Base-by-base conservation (phyloP, 2,888 invertebrate genomes). In the Camponotus fellah region DNA sequence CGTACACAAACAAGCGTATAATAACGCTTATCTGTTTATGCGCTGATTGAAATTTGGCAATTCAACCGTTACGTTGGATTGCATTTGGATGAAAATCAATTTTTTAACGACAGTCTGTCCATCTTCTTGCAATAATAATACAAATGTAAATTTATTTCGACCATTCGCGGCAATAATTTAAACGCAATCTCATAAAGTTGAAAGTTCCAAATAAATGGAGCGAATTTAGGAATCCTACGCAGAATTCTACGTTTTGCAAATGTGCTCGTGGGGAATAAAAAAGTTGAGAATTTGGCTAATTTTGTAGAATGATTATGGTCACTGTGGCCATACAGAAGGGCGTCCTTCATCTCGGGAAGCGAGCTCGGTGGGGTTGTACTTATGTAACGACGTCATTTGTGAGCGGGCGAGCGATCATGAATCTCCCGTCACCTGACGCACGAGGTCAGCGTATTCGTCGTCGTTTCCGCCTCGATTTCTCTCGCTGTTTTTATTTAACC, bases 331-430 rank as follows among this genome's bases (percentile, higher is more conserved):
- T 56, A 82, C 37, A 72, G 82, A 88, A 85, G 87, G 85, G 82
- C 85, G 88, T 68, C 85, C 88, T 89, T 89, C 85, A 86, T 83
- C 82, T 71, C 66, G 60, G 64, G 56, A 82, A 86, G 84, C 83
- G 72, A 83, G 77, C 80, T 87, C 62, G 74, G 81, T 53, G 66
- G 81, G 84, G 84, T 83, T 87, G 87, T 90, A 89, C 91, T 90
- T 90, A 87, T 85, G 86, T 91, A 91, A 91, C 88, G 90, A 91
- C 85, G 86, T 90, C 90, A 85, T 91, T 91, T 88, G 84, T 64
- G 86, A 90, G 83, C 83, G 84, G 85, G 86, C 85, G 75, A 62
- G 58, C 82, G 83, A 75, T 62, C 90, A 89, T 89, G 91, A 90
- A 90, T 91, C 90, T 90, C 86, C 75, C 46, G 84, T 83, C 85